Percentiles rank a stretch among this genome's conserved stretches.
phyloP scores from a whole-genome alignment of 2,888 invertebrate genomes.

The Ptychoptera albimana region DNA sequence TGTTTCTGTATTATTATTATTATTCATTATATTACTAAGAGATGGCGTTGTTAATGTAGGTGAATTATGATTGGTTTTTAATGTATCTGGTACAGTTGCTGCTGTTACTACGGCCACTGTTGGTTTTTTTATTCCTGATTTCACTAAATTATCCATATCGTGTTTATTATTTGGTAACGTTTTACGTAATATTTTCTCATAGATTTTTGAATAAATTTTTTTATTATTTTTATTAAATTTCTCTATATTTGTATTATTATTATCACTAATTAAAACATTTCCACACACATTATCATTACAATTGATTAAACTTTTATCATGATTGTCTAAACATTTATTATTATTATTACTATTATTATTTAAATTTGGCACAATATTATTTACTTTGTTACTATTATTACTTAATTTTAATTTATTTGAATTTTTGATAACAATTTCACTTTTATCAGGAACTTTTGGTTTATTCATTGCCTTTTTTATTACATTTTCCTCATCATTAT shows the following conservation, averaged over 20 bases:
- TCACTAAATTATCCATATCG: no score
- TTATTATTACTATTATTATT: slow-evolving; percentile 1
- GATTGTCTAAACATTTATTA: neutral
- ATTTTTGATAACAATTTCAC: slow-evolving; percentile 21
- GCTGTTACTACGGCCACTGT: slow-evolving; percentile 1
- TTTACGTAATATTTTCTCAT: no score
- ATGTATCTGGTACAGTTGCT: slow-evolving; percentile 10
- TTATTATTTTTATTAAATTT: no score
- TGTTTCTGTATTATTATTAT: neutral
- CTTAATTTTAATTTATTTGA: slow-evolving; percentile 18
- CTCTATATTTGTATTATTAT: no score
- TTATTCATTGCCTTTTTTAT: slow-evolving; percentile 25
- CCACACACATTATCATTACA: neutral
- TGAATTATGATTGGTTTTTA: neutral
- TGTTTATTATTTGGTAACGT: no score
- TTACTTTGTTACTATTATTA: slow-evolving; percentile 6
- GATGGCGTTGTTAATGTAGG: no score
- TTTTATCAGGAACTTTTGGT: slow-evolving; percentile 23
- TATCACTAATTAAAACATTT: no score
- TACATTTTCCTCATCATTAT: slow-evolving; percentile 24
- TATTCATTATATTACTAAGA: neutral
- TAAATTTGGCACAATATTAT: neutral
- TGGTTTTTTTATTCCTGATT: slow-evolving; percentile 4
- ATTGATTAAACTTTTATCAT: neutral
- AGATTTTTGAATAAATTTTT: no score